Conservation (phyloP, 2,888 invertebrate species). For the Drosophila ezoana region DNA sequence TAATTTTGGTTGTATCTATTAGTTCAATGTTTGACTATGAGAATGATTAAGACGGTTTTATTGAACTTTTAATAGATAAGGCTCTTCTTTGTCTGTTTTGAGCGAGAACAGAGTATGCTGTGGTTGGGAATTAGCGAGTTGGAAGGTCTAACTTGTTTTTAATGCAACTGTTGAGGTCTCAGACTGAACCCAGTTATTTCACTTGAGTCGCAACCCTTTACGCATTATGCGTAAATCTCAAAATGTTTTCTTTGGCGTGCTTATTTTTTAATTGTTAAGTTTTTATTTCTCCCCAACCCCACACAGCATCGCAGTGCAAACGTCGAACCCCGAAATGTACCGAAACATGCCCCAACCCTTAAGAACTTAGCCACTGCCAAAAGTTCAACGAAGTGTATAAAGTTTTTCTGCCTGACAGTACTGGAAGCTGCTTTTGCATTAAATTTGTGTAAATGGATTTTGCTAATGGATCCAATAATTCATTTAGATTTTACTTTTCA, state of each 20-base stretch:
- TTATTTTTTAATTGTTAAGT: constrained; percentile 81
- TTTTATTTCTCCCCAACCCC: constrained; percentile 61
- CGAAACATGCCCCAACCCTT: constrained; percentile 21
- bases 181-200: constrained; percentile 28
- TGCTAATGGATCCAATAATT: constrained; percentile 84
- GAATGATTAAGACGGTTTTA: too few relatives aligned
- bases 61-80: background rate
- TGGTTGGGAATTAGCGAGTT: background rate
- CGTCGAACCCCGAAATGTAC: constrained; percentile 29
- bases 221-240: constrained; percentile 73
- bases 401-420: constrained; percentile 58
- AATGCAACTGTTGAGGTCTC: constrained; percentile 74
- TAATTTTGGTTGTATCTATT: too few relatives aligned
- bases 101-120: constrained; percentile 2
- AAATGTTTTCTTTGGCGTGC: constrained; percentile 77
- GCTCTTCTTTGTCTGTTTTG: background rate
- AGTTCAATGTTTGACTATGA: too few relatives aligned
- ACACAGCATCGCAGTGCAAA: constrained; percentile 8
- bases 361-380: constrained; percentile 47
- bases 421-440: constrained; percentile 75
- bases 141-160: constrained; percentile 42
- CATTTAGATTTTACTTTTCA: constrained; percentile 82
- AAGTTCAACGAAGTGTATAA: constrained; percentile 82
- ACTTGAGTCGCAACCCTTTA: constrained; percentile 68
- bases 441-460: constrained; percentile 84